Evolutionary conservation across 2,888 invertebrate genomes (phyloP), one percentile per base, ranked within the genome.

Genomic region (Coecobrya sp.): DNA sequence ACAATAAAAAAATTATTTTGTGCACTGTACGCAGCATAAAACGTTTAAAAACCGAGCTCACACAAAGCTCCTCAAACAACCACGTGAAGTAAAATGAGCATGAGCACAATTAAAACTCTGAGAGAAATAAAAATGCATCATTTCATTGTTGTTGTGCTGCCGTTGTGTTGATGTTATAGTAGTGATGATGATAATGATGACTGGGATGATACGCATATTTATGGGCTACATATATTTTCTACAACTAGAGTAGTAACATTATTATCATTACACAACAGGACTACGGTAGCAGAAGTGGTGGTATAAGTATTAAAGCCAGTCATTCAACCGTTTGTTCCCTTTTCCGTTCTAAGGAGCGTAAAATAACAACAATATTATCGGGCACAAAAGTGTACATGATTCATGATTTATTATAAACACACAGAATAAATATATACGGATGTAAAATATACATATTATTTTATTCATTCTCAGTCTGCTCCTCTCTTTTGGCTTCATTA

Each of bases 261-360:
- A 19, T 19, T 59, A 59, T 59, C 19, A 59, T 59, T 59, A 10
- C 7, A 65, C 68, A 36, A 68, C 16, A 70, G 30, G 11, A 73
- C 16, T 49, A 79, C 22, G 10, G 55, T 36, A 59, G 30, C 16
- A 30, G 81, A 27, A 3, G 62, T 86, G 76, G 59, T 55, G 55
- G 76, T 76, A 79, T 0, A 42, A 19, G n/a, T 79, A 65, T 16
- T 82, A 88, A 82, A 89, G 36, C 68, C 25, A 89, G 89, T 89
- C 81, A 89, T 89, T 89, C 89, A 81, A 89, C 89, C 81, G 82
- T 89, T 68, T 55, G 30, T 52, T 82, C 65, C 86, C 19, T 76
- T 79, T 88, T 81, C 82, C 82, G 89, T 89, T 89, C 36, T 25
- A 25, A 79, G 79, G n/a, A 79, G n/a, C 70, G 36, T 70, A 42